Percentiles rank a stretch among this genome's conserved stretches.
Conservation (phyloP, 1,140 invertebrate genomes). For the Zophobas atratus region DNA sequence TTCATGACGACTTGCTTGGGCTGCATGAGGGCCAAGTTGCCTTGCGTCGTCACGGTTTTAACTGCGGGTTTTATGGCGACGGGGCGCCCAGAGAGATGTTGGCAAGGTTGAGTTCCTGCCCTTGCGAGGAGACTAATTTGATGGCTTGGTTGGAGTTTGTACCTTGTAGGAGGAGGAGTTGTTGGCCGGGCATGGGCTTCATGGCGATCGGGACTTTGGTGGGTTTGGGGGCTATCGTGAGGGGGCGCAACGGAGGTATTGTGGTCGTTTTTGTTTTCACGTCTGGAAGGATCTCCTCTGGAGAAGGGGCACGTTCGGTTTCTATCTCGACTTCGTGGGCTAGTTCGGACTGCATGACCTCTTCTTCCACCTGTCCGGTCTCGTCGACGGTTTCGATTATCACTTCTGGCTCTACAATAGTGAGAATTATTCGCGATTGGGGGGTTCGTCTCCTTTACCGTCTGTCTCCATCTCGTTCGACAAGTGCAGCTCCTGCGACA, state of each 20-base stretch:
- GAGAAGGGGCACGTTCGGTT: slow-evolving; percentile 54
- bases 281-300: slow-evolving; percentile 59
- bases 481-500: slow-evolving; percentile 59
- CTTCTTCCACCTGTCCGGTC: slow-evolving; percentile 59
- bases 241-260: slow-evolving; percentile 64
- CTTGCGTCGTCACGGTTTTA: slow-evolving; percentile 50
- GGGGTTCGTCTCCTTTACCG: slow-evolving; percentile 47
- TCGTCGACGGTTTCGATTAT: slow-evolving; percentile 56
- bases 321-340: slow-evolving; percentile 62
- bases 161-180: slow-evolving; percentile 64
- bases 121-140: slow-evolving; percentile 64
- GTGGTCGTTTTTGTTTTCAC: slow-evolving; percentile 56
- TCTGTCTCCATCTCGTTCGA: slow-evolving; percentile 60
- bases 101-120: slow-evolving; percentile 63
- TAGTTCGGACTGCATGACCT: slow-evolving; percentile 60
- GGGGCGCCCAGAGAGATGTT: slow-evolving; percentile 62
- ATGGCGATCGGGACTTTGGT: slow-evolving; percentile 64
- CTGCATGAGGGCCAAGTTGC: slow-evolving; percentile 58
- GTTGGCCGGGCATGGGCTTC: slow-evolving; percentile 63
- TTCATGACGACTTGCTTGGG: slow-evolving; percentile 65
- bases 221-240: slow-evolving; percentile 67
- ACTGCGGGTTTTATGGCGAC: slow-evolving; percentile 62
- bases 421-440: neutral
- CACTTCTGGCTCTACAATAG: slow-evolving; percentile 53
- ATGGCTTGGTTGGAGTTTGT: slow-evolving; percentile 61